phyloP scores from a whole-genome alignment of 1,140 invertebrate species.

The Mercenaria mercenaria region DNA sequence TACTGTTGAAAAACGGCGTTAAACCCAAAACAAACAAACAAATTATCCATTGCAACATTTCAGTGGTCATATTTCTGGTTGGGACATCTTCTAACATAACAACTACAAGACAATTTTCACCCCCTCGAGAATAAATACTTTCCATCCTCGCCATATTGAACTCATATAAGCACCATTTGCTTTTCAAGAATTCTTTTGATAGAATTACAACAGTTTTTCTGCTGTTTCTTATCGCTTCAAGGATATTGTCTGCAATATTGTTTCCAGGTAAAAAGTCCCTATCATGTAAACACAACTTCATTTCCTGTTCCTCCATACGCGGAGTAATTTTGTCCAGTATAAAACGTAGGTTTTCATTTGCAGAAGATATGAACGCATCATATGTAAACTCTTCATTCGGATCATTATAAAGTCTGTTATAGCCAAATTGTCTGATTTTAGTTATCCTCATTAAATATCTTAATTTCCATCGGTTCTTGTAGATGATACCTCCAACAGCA shows the following conservation, averaged over 20 bases:
- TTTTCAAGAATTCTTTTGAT: slow-evolving; percentile 88
- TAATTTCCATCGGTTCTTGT: slow-evolving; percentile 40
- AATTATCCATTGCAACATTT: slow-evolving; percentile 51
- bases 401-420: background rate
- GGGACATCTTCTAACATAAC: slow-evolving; percentile 52
- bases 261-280: slow-evolving; percentile 77
- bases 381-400: slow-evolving; percentile 46
- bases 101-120: slow-evolving; percentile 32
- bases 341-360: slow-evolving; percentile 61
- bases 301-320: slow-evolving; percentile 52
- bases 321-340: slow-evolving; percentile 58
- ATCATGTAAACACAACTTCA: slow-evolving; percentile 73
- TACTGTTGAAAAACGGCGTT: too few species aligned
- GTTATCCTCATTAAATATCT: slow-evolving; percentile 16
- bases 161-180: slow-evolving; percentile 89
- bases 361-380: slow-evolving; percentile 74
- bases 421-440: background rate
- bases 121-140: slow-evolving; percentile 34
- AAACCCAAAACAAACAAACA: too few species aligned
- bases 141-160: slow-evolving; percentile 57
- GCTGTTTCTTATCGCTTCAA: slow-evolving; percentile 88
- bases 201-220: slow-evolving; percentile 89
- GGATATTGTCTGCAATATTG: slow-evolving; percentile 88
- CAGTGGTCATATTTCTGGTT: slow-evolving; percentile 18
- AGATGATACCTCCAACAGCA: background rate